phyloP scores from a whole-genome alignment of 2,797 vertebrate species.

The Pelobates cultripes region DNA sequence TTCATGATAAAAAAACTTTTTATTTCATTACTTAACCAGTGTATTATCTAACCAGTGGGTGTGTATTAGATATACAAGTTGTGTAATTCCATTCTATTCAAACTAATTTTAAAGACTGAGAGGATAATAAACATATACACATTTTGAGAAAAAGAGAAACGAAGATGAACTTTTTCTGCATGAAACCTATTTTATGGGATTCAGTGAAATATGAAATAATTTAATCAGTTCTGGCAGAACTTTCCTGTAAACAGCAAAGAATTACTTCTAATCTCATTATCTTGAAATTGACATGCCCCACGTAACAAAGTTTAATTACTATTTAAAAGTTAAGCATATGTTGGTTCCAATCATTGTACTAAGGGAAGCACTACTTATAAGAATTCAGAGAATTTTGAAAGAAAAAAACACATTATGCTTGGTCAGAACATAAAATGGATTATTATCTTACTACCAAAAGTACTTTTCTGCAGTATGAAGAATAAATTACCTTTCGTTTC shows the following conservation, averaged over 20 bases:
- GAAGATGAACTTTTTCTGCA: too few species aligned
- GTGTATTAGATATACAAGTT: too few species aligned
- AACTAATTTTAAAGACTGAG: too few species aligned
- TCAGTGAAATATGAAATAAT: slow-evolving; percentile 24
- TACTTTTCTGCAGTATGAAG: slow-evolving; percentile 29
- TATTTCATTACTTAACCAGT: too few species aligned
- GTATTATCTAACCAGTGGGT: too few species aligned
- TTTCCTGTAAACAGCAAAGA: slow-evolving; percentile 17
- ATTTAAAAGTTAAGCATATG: slow-evolving; percentile 23
- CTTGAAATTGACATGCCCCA: background rate
- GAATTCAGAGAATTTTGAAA: background rate
- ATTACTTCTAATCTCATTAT: slow-evolving; percentile 36
- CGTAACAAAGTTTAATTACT: slow-evolving; percentile 44
- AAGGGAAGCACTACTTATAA: slow-evolving; percentile 22
- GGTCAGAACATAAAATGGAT: slow-evolving; percentile 45
- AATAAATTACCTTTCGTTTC: slow-evolving; percentile 49
- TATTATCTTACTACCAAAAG: slow-evolving; percentile 47
- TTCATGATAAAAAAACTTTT: too few species aligned
- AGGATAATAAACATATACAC: too few species aligned
- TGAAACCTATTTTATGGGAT: background rate
- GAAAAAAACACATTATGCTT: slow-evolving; percentile 29
- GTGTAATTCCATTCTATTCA: too few species aligned
- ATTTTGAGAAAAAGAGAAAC: too few species aligned
- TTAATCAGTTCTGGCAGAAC: slow-evolving; percentile 11
- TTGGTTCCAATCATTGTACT: background rate